Conservation (phyloP, 2,797 vertebrate genomes). For the Aselliscus stoliczkanus region DNA sequence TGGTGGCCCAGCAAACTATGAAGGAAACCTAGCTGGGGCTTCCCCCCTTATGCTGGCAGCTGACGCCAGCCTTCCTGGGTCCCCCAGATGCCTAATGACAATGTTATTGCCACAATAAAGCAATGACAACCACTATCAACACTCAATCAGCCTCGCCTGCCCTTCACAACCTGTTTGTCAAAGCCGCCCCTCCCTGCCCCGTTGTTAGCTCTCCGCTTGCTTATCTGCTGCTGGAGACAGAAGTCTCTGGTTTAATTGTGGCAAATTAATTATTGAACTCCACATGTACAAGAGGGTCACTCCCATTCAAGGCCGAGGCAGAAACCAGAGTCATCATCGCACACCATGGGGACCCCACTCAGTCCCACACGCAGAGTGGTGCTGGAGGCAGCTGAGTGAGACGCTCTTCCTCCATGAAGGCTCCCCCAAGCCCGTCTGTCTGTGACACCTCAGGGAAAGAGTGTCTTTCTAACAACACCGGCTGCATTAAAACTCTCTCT, state of each 20-base stretch:
- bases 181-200: neutral
- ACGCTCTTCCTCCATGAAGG: neutral
- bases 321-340: neutral
- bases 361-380: neutral
- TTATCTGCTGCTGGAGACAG: slow-evolving; percentile 70
- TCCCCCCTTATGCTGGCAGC: neutral
- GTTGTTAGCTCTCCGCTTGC: slow-evolving; percentile 22
- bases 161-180: slow-evolving; percentile 2
- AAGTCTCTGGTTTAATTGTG: slow-evolving; percentile 61
- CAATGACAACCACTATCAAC: neutral
- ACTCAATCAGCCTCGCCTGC: slow-evolving; percentile 46
- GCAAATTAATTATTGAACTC: slow-evolving; percentile 72
- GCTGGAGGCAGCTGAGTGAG: neutral
- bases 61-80: neutral
- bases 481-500: neutral
- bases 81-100: neutral
- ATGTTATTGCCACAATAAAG: slow-evolving; percentile 58
- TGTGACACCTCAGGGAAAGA: neutral
- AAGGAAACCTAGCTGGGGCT: neutral
- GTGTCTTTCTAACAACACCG: fast-evolving
- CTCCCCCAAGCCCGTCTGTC: neutral
- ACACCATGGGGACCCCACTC: neutral
- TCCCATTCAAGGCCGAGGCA: neutral
- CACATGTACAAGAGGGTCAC: neutral
- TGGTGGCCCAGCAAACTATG: neutral